These are phyloP conservation scores for Propithecus coquereli DNA, from an alignment of 2,113 vertebrate species.

Conservation along the genomic window DNA sequence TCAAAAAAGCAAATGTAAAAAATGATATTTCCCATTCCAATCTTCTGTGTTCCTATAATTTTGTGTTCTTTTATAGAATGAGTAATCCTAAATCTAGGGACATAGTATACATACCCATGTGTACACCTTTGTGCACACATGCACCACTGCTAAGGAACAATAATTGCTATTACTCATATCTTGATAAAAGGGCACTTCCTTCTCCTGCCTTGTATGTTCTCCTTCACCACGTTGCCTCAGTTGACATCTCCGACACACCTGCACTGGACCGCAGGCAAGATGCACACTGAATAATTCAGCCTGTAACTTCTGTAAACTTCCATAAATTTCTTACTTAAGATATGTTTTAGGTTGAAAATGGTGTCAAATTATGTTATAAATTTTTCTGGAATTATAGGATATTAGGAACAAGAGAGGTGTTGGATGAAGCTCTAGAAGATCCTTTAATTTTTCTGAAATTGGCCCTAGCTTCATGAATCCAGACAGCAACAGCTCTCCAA, in stretches of 20 bases:
- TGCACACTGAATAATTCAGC: background rate
- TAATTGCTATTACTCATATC: background rate
- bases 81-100: background rate
- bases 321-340: background rate
- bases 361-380: background rate
- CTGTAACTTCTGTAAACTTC: background rate
- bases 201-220: background rate
- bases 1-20: background rate
- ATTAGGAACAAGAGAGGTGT: background rate
- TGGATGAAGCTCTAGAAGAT: background rate
- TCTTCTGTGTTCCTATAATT: background rate
- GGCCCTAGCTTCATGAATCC: background rate
- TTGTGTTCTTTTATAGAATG: background rate
- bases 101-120: fast-evolving
- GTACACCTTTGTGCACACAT: background rate
- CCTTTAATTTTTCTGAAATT: background rate
- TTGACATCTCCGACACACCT: background rate
- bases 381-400: background rate
- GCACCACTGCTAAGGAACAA: background rate
- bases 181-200: background rate
- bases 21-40: background rate
- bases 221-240: background rate
- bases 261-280: background rate
- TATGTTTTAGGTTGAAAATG: background rate
- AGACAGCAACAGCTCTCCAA: background rate